Conservation (phyloP, 1,140 invertebrate species). For the Drosophila leontia region DNA sequence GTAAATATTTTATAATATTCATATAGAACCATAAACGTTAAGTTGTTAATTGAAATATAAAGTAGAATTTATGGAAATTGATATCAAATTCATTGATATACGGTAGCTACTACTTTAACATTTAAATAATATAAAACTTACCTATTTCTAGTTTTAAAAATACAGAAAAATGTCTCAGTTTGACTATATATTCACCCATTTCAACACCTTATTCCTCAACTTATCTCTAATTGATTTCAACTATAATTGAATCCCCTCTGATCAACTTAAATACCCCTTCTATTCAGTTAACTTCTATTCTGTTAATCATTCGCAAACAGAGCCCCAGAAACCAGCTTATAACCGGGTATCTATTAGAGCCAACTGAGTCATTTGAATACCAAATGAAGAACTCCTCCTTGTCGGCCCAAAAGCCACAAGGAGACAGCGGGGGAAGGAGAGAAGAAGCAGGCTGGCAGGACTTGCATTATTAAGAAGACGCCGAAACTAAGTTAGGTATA, state of each 20-base stretch:
- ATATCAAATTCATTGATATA: not conserved
- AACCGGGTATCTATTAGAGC: constrained; percentile 28
- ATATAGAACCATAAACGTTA: not conserved
- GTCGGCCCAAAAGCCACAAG: constrained; percentile 12
- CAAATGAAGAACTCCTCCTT: constrained; percentile 33
- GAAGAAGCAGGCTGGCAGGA: not conserved
- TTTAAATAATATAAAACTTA: too few relatives aligned
- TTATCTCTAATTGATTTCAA: not conserved
- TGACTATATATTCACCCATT: not conserved
- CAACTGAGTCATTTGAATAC: constrained; percentile 44
- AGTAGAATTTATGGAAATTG: rapidly evolving
- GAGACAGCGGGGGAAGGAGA: not conserved
- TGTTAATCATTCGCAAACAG: constrained; percentile 45
- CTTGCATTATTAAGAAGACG: constrained; percentile 43
- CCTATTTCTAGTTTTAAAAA: not conserved
- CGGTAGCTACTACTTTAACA: too few relatives aligned
- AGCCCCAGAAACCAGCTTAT: constrained; percentile 14
- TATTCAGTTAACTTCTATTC: constrained; percentile 28
- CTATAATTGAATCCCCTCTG: constrained; percentile 7
- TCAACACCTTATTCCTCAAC: not conserved
- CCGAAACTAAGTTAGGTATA: constrained; percentile 47
- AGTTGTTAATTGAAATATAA: not conserved
- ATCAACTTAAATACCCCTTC: constrained; percentile 11
- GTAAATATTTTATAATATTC: not conserved
- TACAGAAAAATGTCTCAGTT: not conserved